phyloP scores from a whole-genome alignment of 2,888 invertebrate genomes.

The Ypsolopha scabrella region DNA sequence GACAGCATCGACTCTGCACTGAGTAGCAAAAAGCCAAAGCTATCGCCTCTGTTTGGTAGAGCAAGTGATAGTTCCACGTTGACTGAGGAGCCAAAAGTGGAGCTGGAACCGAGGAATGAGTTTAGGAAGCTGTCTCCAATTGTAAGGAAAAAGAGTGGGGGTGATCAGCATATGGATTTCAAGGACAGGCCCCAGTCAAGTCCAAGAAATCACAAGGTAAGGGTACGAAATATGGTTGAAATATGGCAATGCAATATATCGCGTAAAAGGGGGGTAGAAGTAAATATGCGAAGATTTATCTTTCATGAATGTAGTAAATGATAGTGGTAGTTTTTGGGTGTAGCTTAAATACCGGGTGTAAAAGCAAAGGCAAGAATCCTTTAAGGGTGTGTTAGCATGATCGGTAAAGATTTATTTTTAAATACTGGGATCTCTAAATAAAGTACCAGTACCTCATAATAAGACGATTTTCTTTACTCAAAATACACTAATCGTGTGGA shows the following conservation, averaged over 20 bases:
- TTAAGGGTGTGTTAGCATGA: no score
- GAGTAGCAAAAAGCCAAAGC: slow-evolving; percentile 39
- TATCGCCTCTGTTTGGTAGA: slow-evolving; percentile 55
- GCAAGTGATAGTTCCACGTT: slow-evolving; percentile 27
- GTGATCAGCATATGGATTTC: slow-evolving; percentile 46
- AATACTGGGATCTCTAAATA: no score
- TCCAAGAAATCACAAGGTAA: slow-evolving; percentile 25
- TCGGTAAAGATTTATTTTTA: no score
- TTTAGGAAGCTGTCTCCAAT: slow-evolving; percentile 58
- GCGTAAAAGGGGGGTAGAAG: not conserved
- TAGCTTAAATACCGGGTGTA: no score
- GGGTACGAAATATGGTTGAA: not conserved
- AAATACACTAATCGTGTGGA: no score
- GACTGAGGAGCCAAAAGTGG: slow-evolving; percentile 39
- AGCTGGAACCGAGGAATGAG: slow-evolving; percentile 51
- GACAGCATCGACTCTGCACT: slow-evolving; percentile 49
- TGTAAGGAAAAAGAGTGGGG: slow-evolving; percentile 32
- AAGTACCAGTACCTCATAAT: no score
- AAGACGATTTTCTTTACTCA: no score
- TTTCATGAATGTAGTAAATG: no score
- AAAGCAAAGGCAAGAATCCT: no score
- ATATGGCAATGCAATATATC: not conserved
- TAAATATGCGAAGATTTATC: no score
- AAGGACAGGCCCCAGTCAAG: slow-evolving; percentile 55
- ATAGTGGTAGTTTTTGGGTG: no score